Conservation (phyloP, 1,140 invertebrate genomes). For the Cherax quadricarinatus region DNA sequence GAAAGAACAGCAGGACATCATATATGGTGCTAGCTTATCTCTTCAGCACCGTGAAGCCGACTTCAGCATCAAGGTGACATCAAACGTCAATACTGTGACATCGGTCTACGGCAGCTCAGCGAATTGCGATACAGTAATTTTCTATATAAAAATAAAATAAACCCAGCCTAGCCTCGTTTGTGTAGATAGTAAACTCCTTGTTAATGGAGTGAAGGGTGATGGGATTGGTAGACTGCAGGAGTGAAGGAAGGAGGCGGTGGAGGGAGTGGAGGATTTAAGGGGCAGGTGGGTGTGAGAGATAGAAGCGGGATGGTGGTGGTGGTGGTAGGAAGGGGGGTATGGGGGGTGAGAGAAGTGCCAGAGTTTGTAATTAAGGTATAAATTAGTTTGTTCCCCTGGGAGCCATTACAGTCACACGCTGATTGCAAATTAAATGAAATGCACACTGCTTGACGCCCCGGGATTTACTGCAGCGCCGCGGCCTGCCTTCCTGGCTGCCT, state of each 20-base stretch:
- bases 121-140: too few species aligned
- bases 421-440: conserved; percentile 73
- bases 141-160: too few species aligned
- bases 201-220: too few species aligned
- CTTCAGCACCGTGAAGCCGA: too few species aligned
- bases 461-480: neutral
- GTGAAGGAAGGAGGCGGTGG: neutral
- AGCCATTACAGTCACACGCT: conserved; percentile 63
- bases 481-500: neutral
- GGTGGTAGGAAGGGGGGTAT: neutral
- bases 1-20: too few species aligned
- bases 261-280: neutral
- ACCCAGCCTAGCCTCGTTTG: too few species aligned
- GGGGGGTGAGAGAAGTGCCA: conserved; percentile 19
- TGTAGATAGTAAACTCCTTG: too few species aligned
- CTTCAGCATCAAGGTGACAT: too few species aligned
- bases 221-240: too few species aligned
- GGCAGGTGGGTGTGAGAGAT: neutral
- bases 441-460: conserved; percentile 52
- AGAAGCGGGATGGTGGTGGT: neutral
- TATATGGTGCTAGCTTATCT: too few species aligned
- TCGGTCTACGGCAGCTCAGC: too few species aligned
- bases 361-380: conserved; percentile 54
- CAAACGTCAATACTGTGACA: too few species aligned
- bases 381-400: conserved; percentile 64